Conservation (phyloP, 2,888 invertebrate genomes). For the Andrena dorsata region DNA sequence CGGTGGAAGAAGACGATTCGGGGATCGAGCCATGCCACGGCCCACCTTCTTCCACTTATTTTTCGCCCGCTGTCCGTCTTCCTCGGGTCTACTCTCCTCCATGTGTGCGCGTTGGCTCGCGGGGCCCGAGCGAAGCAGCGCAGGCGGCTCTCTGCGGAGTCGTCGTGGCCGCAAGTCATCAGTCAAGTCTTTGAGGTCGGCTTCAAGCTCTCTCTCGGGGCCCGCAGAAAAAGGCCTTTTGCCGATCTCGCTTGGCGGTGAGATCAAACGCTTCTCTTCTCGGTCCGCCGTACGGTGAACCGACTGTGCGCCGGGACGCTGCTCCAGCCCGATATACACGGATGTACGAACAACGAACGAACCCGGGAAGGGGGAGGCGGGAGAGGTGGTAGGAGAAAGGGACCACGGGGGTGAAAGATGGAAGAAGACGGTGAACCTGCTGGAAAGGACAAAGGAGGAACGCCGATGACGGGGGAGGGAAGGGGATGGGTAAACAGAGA, state of each 20-base stretch:
- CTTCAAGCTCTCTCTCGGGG: constrained; percentile 69
- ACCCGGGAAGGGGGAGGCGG: constrained; percentile 15
- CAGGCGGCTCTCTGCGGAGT: constrained; percentile 53
- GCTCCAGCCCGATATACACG: constrained; percentile 68
- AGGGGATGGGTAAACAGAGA: constrained; percentile 28
- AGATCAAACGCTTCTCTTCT: constrained; percentile 77
- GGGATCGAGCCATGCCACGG: constrained; percentile 31
- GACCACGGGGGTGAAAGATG: constrained; percentile 16
- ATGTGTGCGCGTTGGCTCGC: constrained; percentile 42
- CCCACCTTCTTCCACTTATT: constrained; percentile 48
- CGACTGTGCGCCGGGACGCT: constrained; percentile 66
- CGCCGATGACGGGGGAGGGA: not conserved
- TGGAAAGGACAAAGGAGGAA: constrained; percentile 25
- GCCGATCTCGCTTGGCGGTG: constrained; percentile 80
- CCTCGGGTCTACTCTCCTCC: constrained; percentile 7
- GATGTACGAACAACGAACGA: constrained; percentile 52
- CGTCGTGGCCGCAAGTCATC: constrained; percentile 78
- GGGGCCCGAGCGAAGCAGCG: constrained; percentile 55
- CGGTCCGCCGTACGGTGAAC: constrained; percentile 72
- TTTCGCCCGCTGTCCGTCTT: constrained; percentile 29
- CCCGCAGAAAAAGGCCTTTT: constrained; percentile 79
- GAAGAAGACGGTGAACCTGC: constrained; percentile 7
- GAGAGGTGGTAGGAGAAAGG: constrained; percentile 15
- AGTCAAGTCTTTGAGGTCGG: constrained; percentile 81
- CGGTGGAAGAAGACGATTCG: constrained; percentile 35